phyloP scores from a whole-genome alignment of 2,888 invertebrate species.

The Branchellion lobata region DNA sequence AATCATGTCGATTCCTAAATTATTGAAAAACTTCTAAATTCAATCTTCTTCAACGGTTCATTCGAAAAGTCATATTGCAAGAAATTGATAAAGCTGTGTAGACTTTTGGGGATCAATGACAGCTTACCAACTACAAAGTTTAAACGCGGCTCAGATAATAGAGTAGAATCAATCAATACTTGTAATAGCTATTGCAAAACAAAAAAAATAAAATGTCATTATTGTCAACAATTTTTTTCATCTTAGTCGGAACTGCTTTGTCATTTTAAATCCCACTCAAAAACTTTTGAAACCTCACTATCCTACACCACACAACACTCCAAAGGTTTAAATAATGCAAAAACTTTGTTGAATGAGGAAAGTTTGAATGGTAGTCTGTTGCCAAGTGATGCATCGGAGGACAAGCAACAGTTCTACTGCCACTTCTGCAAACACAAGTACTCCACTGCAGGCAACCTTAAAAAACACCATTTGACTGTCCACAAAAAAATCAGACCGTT shows the following conservation, averaged over 20 bases:
- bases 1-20: background rate
- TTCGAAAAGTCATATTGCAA: background rate
- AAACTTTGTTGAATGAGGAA: background rate
- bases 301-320: too few species aligned
- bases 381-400: too few species aligned
- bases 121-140: background rate
- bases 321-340: too few species aligned
- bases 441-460: slow-evolving; percentile 20
- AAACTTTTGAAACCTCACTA: too few species aligned
- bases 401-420: background rate
- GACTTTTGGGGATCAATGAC: background rate
- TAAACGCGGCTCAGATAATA: background rate
- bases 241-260: too few species aligned
- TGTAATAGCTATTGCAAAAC: too few species aligned
- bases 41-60: background rate
- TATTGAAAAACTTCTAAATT: slow-evolving; percentile 13
- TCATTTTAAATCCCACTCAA: too few species aligned
- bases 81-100: background rate
- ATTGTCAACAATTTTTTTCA: too few species aligned
- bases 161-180: background rate
- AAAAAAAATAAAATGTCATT: too few species aligned
- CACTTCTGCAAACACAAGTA: background rate
- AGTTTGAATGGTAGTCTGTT: too few species aligned
- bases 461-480: slow-evolving; percentile 5
- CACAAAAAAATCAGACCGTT: slow-evolving; percentile 11